phyloP scores from a whole-genome alignment of 2,888 invertebrate species.

The Candidula unifasciata region DNA sequence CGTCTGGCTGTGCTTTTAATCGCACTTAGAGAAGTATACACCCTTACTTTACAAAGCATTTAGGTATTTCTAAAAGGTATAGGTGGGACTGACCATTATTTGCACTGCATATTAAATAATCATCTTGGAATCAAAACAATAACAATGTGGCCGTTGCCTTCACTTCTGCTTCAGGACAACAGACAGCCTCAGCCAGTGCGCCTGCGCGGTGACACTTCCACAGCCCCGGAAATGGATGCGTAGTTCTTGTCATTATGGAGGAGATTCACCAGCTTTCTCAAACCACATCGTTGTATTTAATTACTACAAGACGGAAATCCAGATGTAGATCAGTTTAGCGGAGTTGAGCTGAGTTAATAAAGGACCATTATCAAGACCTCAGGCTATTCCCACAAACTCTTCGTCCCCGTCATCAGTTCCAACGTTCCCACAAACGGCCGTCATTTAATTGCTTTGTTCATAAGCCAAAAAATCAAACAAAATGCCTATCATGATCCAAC shows the following conservation, averaged over 20 bases:
- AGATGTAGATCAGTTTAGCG: too few relatives aligned
- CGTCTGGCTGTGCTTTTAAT: too few relatives aligned
- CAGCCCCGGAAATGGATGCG: slow-evolving; percentile 60
- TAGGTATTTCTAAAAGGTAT: background rate
- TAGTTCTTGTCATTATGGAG: slow-evolving; percentile 34
- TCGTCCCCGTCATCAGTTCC: too few relatives aligned
- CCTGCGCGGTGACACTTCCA: slow-evolving; percentile 60
- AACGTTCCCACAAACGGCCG: too few relatives aligned
- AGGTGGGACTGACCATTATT: slow-evolving; percentile 39
- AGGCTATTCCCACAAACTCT: too few relatives aligned
- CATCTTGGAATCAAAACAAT: slow-evolving; percentile 41
- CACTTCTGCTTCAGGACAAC: slow-evolving; percentile 59
- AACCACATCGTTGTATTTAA: slow-evolving; percentile 30
- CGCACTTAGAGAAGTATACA: too few relatives aligned
- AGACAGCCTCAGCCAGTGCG: slow-evolving; percentile 58
- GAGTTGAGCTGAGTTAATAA: too few relatives aligned
- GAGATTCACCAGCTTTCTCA: slow-evolving; percentile 41
- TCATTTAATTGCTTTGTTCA: too few relatives aligned
- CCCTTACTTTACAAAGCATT: too few relatives aligned
- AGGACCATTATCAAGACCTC: too few relatives aligned
- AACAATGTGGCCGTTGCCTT: slow-evolving; percentile 43
- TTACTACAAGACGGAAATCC: slow-evolving; percentile 34
- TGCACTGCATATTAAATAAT: slow-evolving; percentile 4
- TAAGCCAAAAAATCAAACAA: too few relatives aligned
- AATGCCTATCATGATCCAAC: too few relatives aligned